Conservation (phyloP, 2,113 vertebrate genomes). For the Erinaceus europaeus region DNA sequence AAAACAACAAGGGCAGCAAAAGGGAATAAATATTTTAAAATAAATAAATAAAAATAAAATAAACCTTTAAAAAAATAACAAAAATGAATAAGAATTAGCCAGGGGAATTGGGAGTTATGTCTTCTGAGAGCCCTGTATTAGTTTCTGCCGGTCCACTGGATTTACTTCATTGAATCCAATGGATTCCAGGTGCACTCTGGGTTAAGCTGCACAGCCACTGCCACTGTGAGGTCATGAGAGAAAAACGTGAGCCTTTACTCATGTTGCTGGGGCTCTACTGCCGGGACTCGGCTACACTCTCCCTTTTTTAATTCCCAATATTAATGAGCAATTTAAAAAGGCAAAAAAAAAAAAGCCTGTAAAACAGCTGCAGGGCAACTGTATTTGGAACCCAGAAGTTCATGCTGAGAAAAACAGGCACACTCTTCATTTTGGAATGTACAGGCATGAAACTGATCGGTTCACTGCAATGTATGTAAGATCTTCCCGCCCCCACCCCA, state of each 20-base stretch:
- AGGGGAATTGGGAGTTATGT: background rate
- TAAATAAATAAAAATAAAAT: no score
- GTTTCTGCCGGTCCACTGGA: background rate
- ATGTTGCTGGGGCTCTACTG: background rate
- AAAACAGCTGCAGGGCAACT: background rate
- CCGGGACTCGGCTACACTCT: background rate
- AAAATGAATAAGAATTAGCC: slow-evolving; percentile 11
- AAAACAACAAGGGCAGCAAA: no score
- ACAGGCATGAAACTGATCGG: background rate
- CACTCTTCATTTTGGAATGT: background rate
- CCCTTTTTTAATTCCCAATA: background rate
- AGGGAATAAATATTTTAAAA: no score
- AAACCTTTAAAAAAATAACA: background rate
- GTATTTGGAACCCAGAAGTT: background rate
- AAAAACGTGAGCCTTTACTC: slow-evolving; percentile 40
- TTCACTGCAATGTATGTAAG: background rate
- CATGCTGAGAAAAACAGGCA: background rate
- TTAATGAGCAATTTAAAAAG: slow-evolving; percentile 7
- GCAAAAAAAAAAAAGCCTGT: background rate
- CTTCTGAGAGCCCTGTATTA: background rate
- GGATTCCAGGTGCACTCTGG: slow-evolving; percentile 42
- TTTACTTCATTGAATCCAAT: background rate
- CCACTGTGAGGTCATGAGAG: background rate
- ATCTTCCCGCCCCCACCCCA: background rate
- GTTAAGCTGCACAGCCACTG: background rate